phyloP scores from a whole-genome alignment of 2,888 invertebrate genomes.

The Ischnus inquisitorius region DNA sequence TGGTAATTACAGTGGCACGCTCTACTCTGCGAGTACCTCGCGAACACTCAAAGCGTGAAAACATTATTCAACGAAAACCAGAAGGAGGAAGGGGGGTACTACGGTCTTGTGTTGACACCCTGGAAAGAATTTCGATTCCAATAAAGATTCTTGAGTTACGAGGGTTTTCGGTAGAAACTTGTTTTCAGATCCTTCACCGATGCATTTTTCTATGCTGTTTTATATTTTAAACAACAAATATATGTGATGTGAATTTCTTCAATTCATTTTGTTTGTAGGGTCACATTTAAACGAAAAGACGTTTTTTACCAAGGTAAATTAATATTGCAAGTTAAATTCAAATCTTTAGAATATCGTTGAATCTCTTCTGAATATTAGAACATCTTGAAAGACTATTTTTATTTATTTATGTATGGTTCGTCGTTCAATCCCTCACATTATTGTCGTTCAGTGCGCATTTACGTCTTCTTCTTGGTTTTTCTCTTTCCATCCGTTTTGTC shows the following conservation, averaged over 20 bases:
- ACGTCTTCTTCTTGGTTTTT: background rate
- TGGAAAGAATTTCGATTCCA: conserved; percentile 2
- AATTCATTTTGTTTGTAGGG: too few species aligned
- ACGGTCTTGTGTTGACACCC: background rate
- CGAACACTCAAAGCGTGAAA: conserved; percentile 51
- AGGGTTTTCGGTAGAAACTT: background rate
- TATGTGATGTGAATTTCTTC: too few species aligned
- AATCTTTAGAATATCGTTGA: too few species aligned
- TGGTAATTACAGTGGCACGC: conserved; percentile 47
- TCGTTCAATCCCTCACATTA: background rate
- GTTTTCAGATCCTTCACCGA: background rate
- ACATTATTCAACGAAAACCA: background rate
- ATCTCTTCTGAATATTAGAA: too few species aligned
- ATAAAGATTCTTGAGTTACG: conserved; percentile 14
- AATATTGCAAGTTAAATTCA: too few species aligned
- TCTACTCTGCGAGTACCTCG: background rate
- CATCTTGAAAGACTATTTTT: background rate
- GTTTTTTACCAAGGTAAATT: too few species aligned
- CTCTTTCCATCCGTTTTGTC: background rate
- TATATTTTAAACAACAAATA: background rate
- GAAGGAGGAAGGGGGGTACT: too few species aligned
- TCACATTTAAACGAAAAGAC: too few species aligned
- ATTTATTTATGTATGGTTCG: background rate
- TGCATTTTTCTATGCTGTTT: background rate
- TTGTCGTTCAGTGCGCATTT: background rate